Evolutionary conservation across 2,797 vertebrate genomes (phyloP), one percentile per base, ranked within the genome.

Genomic region (Vespertilio murinus): DNA sequence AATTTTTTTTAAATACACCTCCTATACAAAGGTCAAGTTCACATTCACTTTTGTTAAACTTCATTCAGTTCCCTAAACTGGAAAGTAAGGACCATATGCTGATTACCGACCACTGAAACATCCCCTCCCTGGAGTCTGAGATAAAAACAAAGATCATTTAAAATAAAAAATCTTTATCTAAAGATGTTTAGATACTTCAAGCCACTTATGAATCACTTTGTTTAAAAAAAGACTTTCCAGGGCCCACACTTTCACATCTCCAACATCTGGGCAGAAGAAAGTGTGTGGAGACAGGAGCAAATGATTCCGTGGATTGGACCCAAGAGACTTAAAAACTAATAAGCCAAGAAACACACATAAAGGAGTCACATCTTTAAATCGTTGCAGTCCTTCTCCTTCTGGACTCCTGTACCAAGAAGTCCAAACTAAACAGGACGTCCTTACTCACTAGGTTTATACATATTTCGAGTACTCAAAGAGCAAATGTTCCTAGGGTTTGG

Each of bases 201-300:
- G 45, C 5, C n/a, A 71, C 12, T 56, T 92, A 45, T 83, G 52
- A 92, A 73, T 56, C 59, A 47, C 35, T 54, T 49, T 82, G 54
- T 86, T 94, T 93, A 84, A 65, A 47, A 65, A 65, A 33, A 33
- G 80, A 94, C 20, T 90, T 79, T 71, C 77, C 35, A 83, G 33
- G 45, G 56, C n/a, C 49, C 38, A 40, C 45, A n/a, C 42, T 75
- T 88, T 30, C 17, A 90, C 69, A 65, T 93, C 52, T 91, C n/a
- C 38, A 83, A 79, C 16, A 85, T 82, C 89, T 70, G 77, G 80
- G 59, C 85, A 78, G 52, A 69, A 86, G 22, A 81, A 78, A 56
- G 11, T 85, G 59, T 49, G n/a, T 25, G 11, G 22, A 75, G 18
- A 52, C 49, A 52, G 56, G 12, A 71, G 49, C 65, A 90, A 83